Conservation (phyloP, 2,888 invertebrate species). For the Tricholauxania praeusta region DNA sequence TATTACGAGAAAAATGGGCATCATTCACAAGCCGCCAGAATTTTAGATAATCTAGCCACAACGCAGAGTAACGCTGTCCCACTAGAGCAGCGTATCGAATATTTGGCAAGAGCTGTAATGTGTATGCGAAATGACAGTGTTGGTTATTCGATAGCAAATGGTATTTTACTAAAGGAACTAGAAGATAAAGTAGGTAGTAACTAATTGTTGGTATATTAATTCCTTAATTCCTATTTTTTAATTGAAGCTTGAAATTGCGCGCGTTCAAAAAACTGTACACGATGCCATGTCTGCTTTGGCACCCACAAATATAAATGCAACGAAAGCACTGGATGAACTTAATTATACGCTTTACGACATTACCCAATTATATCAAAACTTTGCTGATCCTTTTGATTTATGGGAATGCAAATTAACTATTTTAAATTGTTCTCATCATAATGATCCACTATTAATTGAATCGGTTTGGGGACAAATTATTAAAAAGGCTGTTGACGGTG, state of each 20-base stretch:
- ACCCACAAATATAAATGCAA: conserved; percentile 70
- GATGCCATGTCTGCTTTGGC: conserved; percentile 72
- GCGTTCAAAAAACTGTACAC: conserved; percentile 81
- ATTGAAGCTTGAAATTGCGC: conserved; percentile 80
- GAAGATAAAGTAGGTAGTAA: conserved; percentile 81
- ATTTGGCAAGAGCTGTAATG: conserved; percentile 93
- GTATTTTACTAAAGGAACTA: conserved; percentile 85
- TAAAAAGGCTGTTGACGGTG: conserved; percentile 62
- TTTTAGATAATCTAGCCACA: conserved; percentile 85
- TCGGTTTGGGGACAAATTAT: conserved; percentile 91
- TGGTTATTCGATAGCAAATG: conserved; percentile 78
- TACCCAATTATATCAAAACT: conserved; percentile 91
- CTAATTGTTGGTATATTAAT: not conserved
- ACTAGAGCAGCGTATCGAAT: conserved; percentile 86
- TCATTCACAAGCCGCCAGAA: conserved; percentile 91
- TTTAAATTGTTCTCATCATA: conserved; percentile 93
- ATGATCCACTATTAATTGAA: conserved; percentile 88
- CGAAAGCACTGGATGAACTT: conserved; percentile 77
- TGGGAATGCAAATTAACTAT: conserved; percentile 96
- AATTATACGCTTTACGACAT: conserved; percentile 88
- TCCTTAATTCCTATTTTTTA: not conserved
- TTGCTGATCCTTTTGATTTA: conserved; percentile 89
- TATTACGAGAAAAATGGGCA: conserved; percentile 94
- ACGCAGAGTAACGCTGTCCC: conserved; percentile 77
- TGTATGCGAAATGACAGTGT: conserved; percentile 91